phyloP scores from a whole-genome alignment of 2,797 vertebrate species.

The Bucorvus abyssinicus region DNA sequence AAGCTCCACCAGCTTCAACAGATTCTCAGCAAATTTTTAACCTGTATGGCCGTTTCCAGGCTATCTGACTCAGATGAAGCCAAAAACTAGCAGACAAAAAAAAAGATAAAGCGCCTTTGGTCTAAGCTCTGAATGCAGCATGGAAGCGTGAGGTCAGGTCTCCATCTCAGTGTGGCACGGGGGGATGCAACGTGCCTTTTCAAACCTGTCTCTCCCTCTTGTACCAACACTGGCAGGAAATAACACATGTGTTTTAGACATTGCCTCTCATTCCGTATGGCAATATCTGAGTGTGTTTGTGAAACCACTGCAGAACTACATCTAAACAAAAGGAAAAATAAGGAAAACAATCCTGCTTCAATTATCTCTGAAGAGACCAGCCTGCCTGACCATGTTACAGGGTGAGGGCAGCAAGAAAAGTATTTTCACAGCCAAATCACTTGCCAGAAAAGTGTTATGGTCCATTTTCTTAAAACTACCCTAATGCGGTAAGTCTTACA shows the following conservation, averaged over 20 bases:
- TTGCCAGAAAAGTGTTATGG: constrained; percentile 32
- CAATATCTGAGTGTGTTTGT: constrained; percentile 46
- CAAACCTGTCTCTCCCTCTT: neutral
- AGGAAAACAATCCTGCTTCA: constrained; percentile 23
- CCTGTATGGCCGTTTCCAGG: neutral
- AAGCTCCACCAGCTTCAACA: neutral
- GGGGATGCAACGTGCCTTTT: neutral
- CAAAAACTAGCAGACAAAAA: neutral
- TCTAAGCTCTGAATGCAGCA: neutral
- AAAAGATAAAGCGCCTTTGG: neutral
- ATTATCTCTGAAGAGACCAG: constrained; percentile 57
- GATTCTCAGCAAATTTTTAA: neutral
- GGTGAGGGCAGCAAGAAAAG: constrained; percentile 21
- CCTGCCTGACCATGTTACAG: constrained; percentile 29
- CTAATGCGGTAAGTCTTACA: neutral
- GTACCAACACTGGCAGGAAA: neutral
- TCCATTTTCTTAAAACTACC: constrained; percentile 45
- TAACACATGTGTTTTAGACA: constrained; percentile 10
- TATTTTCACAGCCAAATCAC: constrained; percentile 34
- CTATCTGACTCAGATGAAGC: neutral
- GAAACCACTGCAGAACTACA: constrained; percentile 55
- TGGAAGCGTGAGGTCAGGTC: neutral
- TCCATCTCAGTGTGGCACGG: accelerated
- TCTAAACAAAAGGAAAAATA: neutral
- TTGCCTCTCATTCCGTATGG: neutral